phyloP scores from a whole-genome alignment of 2,113 vertebrate genomes.

The Dicentrarchus labrax region DNA sequence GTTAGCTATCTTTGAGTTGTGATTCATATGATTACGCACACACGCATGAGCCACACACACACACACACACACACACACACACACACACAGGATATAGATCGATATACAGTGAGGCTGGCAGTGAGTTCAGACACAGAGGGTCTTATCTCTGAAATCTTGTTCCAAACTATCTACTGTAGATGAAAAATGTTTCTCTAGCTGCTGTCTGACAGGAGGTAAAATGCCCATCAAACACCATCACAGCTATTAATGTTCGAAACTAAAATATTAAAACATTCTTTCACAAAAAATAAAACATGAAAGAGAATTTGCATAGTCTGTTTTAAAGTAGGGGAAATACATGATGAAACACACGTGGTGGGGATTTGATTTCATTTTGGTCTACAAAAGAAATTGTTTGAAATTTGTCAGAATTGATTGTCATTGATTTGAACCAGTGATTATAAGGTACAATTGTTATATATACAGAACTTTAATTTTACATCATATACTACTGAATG shows the following conservation, averaged over 20 bases:
- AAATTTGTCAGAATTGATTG: background rate
- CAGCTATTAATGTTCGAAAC: constrained; percentile 27
- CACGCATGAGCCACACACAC: constrained; percentile 3
- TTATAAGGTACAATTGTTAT: background rate
- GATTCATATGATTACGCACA: constrained; percentile 32
- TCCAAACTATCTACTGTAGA: constrained; percentile 6
- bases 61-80: constrained; percentile 6
- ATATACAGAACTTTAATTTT: background rate
- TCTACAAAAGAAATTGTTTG: background rate
- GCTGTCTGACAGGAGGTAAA: constrained; percentile 19
- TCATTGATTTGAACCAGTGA: background rate
- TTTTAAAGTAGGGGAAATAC: constrained; percentile 9
- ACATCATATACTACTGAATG: background rate
- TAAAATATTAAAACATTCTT: constrained; percentile 13
- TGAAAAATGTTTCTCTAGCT: constrained; percentile 20
- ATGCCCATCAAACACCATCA: constrained; percentile 14
- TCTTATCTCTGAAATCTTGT: constrained; percentile 46
- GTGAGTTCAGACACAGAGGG: constrained; percentile 23
- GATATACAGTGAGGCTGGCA: constrained; percentile 26
- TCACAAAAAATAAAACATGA: constrained; percentile 10
- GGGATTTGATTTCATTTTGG: background rate
- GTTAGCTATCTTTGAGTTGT: constrained; percentile 40
- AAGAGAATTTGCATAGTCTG: background rate
- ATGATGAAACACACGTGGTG: background rate
- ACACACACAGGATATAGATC: constrained; percentile 29